Evolutionary conservation across 2,888 invertebrate species (phyloP).

Genomic region (Pollenia labialis): DNA sequence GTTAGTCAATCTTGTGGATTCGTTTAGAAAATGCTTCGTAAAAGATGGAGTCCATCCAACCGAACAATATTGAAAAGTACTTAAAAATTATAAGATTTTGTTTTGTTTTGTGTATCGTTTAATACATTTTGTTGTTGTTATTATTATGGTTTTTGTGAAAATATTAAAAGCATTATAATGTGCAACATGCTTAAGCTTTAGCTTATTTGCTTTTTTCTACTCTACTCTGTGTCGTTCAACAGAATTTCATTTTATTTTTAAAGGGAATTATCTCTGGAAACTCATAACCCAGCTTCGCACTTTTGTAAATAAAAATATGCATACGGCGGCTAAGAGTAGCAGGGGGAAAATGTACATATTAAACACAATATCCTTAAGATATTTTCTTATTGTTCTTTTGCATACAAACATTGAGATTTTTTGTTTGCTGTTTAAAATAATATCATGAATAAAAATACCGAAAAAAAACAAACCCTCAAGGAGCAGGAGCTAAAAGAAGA

Average conservation of each 20-base stretch:
- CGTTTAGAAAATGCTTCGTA: constrained; percentile 6
- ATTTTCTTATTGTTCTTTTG: constrained; percentile 77
- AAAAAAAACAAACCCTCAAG: constrained; percentile 48
- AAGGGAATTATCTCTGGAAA: constrained; percentile 80
- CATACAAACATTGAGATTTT: constrained; percentile 77
- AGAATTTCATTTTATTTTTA: constrained; percentile 74
- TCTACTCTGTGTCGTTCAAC: constrained; percentile 30
- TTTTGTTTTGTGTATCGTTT: constrained; percentile 41
- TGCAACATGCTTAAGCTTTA: constrained; percentile 66
- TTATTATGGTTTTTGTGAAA: constrained; percentile 67
- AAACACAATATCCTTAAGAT: constrained; percentile 82
- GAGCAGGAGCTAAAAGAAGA: constrained; percentile 16
- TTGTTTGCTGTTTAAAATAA: constrained; percentile 37
- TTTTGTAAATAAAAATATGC: not conserved
- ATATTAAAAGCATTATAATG: constrained; percentile 73
- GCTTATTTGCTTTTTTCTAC: constrained; percentile 21
- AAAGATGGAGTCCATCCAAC: constrained; percentile 44
- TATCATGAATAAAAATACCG: constrained; percentile 35
- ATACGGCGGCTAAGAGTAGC: constrained; percentile 59
- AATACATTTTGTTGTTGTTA: constrained; percentile 50
- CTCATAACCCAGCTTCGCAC: constrained; percentile 70
- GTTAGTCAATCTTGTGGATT: constrained; percentile 31
- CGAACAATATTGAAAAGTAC: constrained; percentile 72
- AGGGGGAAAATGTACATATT: constrained; percentile 75
- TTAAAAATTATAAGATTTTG: constrained; percentile 69